These are phyloP conservation scores for Drosophila nr. perissopoda DNA, from an alignment of 2,888 invertebrate genomes.

Conservation along the genomic window DNA sequence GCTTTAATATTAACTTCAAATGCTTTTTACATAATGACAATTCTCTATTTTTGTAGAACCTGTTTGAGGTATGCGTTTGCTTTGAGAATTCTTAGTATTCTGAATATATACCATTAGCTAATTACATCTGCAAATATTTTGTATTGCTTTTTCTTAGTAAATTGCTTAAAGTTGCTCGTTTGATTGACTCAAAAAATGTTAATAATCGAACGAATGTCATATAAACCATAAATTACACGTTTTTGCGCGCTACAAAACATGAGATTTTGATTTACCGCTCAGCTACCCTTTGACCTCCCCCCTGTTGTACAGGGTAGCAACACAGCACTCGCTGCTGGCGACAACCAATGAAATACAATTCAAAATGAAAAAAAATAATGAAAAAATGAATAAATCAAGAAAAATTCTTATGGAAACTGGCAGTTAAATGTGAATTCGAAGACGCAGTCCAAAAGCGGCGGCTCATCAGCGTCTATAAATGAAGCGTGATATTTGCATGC, in stretches of 20 bases:
- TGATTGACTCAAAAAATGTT: neutral
- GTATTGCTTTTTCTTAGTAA: neutral
- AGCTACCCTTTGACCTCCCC: neutral
- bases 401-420: constrained; percentile 51
- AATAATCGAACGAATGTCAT: neutral
- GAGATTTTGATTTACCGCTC: too few species aligned
- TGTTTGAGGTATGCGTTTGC: neutral
- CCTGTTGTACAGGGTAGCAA: constrained; percentile 14
- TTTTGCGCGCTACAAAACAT: too few species aligned
- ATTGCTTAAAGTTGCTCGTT: neutral
- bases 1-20: neutral
- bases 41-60: neutral
- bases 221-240: neutral
- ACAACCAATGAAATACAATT: constrained; percentile 64
- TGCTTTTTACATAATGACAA: neutral
- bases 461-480: constrained; percentile 42
- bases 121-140: neutral
- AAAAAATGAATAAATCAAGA: neutral
- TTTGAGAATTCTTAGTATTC: neutral
- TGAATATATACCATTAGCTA: neutral
- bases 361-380: constrained; percentile 1
- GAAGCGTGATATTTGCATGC: constrained; percentile 68
- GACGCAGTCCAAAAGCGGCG: constrained; percentile 36
- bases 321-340: constrained; percentile 40
- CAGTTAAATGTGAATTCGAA: constrained; percentile 60